Conservation (phyloP, 2,888 invertebrate genomes). For the Macropis europaea region DNA sequence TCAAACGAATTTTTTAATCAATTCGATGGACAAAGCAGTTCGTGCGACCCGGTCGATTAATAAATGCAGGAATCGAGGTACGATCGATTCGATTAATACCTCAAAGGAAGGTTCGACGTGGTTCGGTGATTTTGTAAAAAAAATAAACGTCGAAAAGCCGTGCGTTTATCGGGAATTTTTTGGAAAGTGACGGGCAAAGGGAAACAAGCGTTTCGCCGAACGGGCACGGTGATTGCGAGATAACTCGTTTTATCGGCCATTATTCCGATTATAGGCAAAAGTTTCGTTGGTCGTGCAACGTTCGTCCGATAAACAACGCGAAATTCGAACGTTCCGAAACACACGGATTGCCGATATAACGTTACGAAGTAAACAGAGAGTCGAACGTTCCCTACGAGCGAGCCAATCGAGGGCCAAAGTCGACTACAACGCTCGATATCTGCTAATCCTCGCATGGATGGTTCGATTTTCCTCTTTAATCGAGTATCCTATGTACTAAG, state of each 20-base stretch:
- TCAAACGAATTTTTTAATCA: too few relatives aligned
- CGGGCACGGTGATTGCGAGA: constrained; percentile 38
- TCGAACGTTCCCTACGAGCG: constrained; percentile 3
- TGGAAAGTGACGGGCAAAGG: too few relatives aligned
- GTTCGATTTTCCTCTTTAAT: too few relatives aligned
- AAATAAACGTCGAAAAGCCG: too few relatives aligned
- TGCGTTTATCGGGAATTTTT: too few relatives aligned
- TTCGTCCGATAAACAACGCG: constrained; percentile 15
- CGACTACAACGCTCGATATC: not conserved
- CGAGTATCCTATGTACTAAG: too few relatives aligned
- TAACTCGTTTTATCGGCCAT: constrained; percentile 50
- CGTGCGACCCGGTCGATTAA: too few relatives aligned
- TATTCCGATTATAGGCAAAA: constrained; percentile 31
- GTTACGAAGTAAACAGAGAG: constrained; percentile 2
- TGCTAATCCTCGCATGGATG: not conserved
- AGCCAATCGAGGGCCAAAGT: not conserved
- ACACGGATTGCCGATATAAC: constrained; percentile 40
- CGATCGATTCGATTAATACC: too few relatives aligned
- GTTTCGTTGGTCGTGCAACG: constrained; percentile 5
- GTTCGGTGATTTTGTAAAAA: too few relatives aligned
- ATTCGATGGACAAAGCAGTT: too few relatives aligned
- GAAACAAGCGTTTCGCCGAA: constrained; percentile 31
- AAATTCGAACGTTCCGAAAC: constrained; percentile 32
- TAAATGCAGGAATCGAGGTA: too few relatives aligned
- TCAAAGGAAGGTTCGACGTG: too few relatives aligned